Evolutionary conservation across 2,888 invertebrate genomes (phyloP).

Genomic region (Chalcosyrphus nemorum): DNA sequence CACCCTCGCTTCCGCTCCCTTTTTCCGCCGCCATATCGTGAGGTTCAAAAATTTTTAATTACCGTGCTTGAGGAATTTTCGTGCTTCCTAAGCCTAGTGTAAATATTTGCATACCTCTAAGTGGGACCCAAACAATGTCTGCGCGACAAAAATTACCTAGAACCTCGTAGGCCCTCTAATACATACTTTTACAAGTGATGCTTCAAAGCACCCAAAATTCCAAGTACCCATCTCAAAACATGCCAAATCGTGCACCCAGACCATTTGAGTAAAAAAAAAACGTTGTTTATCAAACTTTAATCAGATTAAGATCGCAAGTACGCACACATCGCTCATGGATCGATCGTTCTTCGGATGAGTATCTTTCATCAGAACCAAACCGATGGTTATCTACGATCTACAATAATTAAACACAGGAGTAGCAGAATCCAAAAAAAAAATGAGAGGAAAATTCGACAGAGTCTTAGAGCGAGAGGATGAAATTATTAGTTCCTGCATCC

Average conservation of each 20-base stretch:
- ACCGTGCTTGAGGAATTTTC: neutral
- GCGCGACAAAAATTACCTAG: constrained; percentile 13
- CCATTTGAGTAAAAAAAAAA: constrained; percentile 1
- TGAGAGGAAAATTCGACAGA: constrained; percentile 8
- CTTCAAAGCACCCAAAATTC: constrained; percentile 24
- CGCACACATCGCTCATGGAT: constrained; percentile 27
- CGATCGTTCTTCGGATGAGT: constrained; percentile 30
- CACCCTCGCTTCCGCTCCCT: neutral
- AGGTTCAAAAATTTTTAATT: neutral
- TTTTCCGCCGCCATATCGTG: neutral
- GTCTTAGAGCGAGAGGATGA: constrained; percentile 5
- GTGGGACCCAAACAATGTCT: neutral
- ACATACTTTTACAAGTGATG: neutral
- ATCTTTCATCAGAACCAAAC: constrained; percentile 33
- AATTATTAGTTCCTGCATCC: constrained; percentile 59
- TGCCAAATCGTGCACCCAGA: constrained; percentile 41
- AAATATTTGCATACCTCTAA: constrained; percentile 19
- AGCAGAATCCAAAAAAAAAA: constrained; percentile 6
- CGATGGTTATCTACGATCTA: constrained; percentile 65
- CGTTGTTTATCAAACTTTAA: constrained; percentile 48
- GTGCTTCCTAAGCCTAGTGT: constrained; percentile 15
- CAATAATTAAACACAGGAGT: constrained; percentile 61
- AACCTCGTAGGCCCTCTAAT: neutral
- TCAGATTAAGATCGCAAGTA: constrained; percentile 63
- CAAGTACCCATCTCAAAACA: constrained; percentile 39